These are phyloP conservation scores for Alloplasta piceator DNA, from an alignment of 2,888 invertebrate species.

Conservation along the genomic window DNA sequence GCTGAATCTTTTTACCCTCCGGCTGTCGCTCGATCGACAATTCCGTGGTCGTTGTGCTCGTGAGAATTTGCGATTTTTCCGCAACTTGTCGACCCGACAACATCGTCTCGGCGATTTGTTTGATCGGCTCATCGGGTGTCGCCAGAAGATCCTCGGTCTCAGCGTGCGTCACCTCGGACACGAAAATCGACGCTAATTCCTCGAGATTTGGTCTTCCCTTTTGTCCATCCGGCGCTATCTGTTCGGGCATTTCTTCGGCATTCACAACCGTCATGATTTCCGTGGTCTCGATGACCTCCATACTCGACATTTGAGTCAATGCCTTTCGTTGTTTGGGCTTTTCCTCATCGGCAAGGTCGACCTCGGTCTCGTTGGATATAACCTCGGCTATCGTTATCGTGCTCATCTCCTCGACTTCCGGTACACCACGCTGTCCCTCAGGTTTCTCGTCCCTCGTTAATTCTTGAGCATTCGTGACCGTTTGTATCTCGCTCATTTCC, in stretches of 20 bases:
- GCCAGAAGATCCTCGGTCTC: slow-evolving; percentile 80
- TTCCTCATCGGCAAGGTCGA: slow-evolving; percentile 66
- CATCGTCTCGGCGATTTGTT: slow-evolving; percentile 77
- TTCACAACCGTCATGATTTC: slow-evolving; percentile 68
- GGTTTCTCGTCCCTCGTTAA: slow-evolving; percentile 68
- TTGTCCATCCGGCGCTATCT: slow-evolving; percentile 56
- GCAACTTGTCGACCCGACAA: slow-evolving; percentile 79
- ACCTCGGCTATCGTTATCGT: slow-evolving; percentile 76
- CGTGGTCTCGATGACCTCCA: slow-evolving; percentile 71
- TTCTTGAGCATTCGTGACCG: slow-evolving; percentile 70
- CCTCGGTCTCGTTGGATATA: slow-evolving; percentile 75
- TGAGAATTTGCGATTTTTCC: slow-evolving; percentile 78
- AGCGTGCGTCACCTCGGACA: slow-evolving; percentile 77
- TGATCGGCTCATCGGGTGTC: slow-evolving; percentile 74
- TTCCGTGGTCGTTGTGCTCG: slow-evolving; percentile 71
- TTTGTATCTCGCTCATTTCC: slow-evolving; percentile 76
- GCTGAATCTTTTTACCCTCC: slow-evolving; percentile 76
- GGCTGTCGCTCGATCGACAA: slow-evolving; percentile 71
- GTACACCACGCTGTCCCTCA: slow-evolving; percentile 71
- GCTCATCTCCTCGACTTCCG: slow-evolving; percentile 74
- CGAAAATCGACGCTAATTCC: slow-evolving; percentile 68
- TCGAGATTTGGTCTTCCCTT: slow-evolving; percentile 70
- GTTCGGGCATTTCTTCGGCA: slow-evolving; percentile 64
- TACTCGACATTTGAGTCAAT: slow-evolving; percentile 71
- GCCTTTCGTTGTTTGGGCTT: slow-evolving; percentile 77